A percentile compares a stretch with the other conserved stretches of the same genome.
These are phyloP conservation scores for Gnatocerus cornutus DNA, from an alignment of 2,888 invertebrate species.

Conservation along the genomic window DNA sequence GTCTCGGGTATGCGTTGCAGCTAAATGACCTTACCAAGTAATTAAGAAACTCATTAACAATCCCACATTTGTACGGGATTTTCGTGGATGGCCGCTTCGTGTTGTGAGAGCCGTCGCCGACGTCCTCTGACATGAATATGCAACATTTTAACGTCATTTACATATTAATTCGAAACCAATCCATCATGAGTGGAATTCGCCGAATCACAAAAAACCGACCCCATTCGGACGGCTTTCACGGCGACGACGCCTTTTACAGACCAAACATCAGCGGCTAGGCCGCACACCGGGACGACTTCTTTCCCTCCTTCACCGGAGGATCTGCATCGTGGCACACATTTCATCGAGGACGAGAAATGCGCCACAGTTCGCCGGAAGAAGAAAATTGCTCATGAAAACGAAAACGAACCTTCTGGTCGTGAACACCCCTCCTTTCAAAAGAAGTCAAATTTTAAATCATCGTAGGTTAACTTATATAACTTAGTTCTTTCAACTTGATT, in stretches of 20 bases:
- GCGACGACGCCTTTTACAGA: conserved; percentile 10
- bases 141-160: conserved; percentile 41
- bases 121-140: conserved; percentile 40
- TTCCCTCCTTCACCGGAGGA: too few species aligned
- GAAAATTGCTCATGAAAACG: too few species aligned
- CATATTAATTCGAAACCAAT: conserved; percentile 45
- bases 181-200: conserved; percentile 32
- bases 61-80: conserved; percentile 57
- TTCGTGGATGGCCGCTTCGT: conserved; percentile 21
- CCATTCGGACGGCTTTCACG: conserved; percentile 17
- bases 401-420: too few species aligned
- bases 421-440: too few species aligned
- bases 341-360: too few species aligned
- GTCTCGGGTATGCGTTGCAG: conserved; percentile 62
- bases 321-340: too few species aligned
- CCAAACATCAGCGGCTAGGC: background rate
- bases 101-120: conserved; percentile 20
- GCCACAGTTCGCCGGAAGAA: too few species aligned
- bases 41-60: conserved; percentile 68
- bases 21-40: conserved; percentile 65
- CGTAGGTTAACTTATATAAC: too few species aligned
- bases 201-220: conserved; percentile 25
- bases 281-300: background rate
- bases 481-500: too few species aligned
- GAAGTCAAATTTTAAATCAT: too few species aligned